A percentile compares a stretch with the other conserved stretches of the same genome.
phyloP scores from a whole-genome alignment of 64 coral and sea anemone species.

The Montipora foliosa region DNA sequence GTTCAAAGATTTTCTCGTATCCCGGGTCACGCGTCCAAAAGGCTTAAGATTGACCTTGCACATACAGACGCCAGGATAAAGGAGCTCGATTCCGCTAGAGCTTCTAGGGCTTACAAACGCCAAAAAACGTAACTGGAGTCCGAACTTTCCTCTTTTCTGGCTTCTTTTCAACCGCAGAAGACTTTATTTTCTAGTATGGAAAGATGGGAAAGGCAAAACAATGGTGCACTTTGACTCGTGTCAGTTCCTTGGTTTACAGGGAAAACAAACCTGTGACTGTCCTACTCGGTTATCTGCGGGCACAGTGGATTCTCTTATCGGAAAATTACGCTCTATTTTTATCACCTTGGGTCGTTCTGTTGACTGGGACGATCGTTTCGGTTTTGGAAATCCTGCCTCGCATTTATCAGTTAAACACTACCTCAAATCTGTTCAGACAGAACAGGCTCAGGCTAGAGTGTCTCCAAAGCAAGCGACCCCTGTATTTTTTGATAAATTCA shows the following conservation, averaged over 20 bases:
- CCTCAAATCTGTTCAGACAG: slow-evolving; percentile 22
- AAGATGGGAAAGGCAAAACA: slow-evolving; percentile 55
- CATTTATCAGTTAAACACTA: slow-evolving; percentile 18
- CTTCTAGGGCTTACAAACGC: slow-evolving; percentile 14
- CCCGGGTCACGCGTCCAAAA: not conserved
- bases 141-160: slow-evolving; percentile 41
- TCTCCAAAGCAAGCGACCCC: slow-evolving; percentile 27
- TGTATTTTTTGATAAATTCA: slow-evolving; percentile 51
- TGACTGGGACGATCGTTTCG: not conserved
- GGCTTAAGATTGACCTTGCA: slow-evolving; percentile 20
- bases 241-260: not conserved
- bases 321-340: slow-evolving; percentile 34
- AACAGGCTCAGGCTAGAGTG: slow-evolving; percentile 42
- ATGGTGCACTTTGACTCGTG: slow-evolving; percentile 37
- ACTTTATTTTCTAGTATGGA: slow-evolving; percentile 61
- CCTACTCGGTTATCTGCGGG: slow-evolving; percentile 40
- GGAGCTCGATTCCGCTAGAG: slow-evolving; percentile 24
- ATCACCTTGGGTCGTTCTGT: not conserved
- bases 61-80: slow-evolving; percentile 24
- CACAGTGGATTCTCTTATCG: slow-evolving; percentile 55
- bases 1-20: not conserved
- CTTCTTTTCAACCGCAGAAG: slow-evolving; percentile 18
- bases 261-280: slow-evolving; percentile 6
- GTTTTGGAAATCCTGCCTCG: slow-evolving; percentile 26
- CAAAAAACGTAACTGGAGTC: slow-evolving; percentile 64